A percentile compares a stretch with the other conserved stretches of the same genome.
Evolutionary conservation across 2,113 vertebrate species (phyloP).

Genomic region (Camelus dromedarius): DNA sequence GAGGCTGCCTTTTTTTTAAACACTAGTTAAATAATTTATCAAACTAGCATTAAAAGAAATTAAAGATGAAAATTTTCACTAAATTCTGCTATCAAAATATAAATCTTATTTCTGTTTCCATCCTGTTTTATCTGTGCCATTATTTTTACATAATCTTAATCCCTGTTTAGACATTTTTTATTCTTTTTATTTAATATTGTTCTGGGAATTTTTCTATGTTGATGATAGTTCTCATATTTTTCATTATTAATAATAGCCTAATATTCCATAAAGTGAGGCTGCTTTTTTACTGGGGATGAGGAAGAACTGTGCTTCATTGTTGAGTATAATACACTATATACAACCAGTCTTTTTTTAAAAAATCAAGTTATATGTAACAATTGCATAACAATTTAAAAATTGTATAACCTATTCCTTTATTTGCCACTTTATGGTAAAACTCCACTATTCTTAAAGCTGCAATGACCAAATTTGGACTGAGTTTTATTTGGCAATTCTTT

Average conservation of each 20-base stretch:
- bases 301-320: background rate
- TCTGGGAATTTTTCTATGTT: conserved; percentile 36
- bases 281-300: background rate
- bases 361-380: background rate
- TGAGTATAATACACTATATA: background rate
- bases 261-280: conserved; percentile 27
- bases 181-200: conserved; percentile 56
- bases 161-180: conserved; percentile 34
- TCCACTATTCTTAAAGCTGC: background rate
- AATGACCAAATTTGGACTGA: background rate
- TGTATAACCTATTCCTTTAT: background rate
- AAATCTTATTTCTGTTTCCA: background rate
- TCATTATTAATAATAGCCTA: conserved; percentile 6
- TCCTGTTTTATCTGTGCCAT: background rate
- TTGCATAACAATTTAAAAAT: background rate
- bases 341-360: background rate
- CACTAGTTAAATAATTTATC: conserved; percentile 50
- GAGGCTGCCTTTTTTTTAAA: background rate
- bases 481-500: conserved; percentile 15
- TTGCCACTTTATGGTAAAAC: background rate
- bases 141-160: conserved; percentile 5
- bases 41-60: conserved; percentile 36
- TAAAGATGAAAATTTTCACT: conserved; percentile 8
- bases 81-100: background rate
- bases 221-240: conserved; percentile 53